Evolutionary conservation across 2,797 vertebrate species (phyloP).

Genomic region (Aselliscus stoliczkanus): DNA sequence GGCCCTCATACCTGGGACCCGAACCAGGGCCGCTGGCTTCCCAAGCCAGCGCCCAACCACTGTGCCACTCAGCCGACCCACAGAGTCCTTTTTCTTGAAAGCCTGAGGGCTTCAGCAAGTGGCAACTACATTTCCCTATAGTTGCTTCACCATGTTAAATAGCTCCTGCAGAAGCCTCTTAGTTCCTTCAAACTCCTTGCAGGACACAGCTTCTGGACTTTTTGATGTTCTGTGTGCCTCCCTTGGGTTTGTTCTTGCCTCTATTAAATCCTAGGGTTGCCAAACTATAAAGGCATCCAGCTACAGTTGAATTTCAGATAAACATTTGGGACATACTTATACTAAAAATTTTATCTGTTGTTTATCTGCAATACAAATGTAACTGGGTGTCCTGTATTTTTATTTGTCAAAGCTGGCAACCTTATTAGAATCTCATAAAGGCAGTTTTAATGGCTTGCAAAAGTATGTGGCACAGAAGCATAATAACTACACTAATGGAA

Average conservation of each 20-base stretch:
- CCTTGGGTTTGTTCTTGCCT: background rate
- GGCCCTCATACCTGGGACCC: too few relatives aligned
- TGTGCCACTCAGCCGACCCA: too few relatives aligned
- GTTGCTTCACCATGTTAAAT: background rate
- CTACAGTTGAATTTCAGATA: background rate
- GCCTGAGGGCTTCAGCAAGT: background rate
- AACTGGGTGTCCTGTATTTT: background rate
- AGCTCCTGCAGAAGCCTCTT: background rate
- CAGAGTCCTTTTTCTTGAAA: background rate
- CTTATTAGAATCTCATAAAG: background rate
- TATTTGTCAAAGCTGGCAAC: background rate
- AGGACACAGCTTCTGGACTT: background rate
- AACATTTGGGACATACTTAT: background rate
- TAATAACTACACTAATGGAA: fast-evolving
- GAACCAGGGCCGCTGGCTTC: too few relatives aligned
- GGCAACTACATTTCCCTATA: background rate
- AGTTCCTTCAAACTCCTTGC: background rate
- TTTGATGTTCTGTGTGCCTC: background rate
- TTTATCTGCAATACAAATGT: background rate
- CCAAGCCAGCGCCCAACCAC: too few relatives aligned
- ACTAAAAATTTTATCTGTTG: background rate
- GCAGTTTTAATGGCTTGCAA: background rate
- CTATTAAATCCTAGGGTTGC: background rate
- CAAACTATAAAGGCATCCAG: background rate
- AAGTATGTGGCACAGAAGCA: background rate